Percentiles rank a stretch among this genome's conserved stretches.
Evolutionary conservation across 2,113 vertebrate species (phyloP).

Genomic region (Erythrolamprus reginae): DNA sequence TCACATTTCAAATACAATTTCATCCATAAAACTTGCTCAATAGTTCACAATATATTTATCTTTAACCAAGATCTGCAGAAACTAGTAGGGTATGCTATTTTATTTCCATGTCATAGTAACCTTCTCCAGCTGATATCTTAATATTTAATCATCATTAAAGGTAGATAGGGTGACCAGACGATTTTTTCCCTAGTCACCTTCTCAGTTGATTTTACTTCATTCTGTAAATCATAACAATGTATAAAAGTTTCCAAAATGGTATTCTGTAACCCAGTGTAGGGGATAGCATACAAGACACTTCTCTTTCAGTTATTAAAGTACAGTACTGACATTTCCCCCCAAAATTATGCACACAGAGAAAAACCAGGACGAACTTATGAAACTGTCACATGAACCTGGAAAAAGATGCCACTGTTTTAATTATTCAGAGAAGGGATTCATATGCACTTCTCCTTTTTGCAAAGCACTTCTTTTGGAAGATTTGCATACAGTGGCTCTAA

Average conservation of each 20-base stretch:
- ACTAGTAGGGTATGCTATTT: neutral
- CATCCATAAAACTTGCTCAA: neutral
- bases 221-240: neutral
- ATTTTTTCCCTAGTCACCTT: neutral
- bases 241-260: neutral
- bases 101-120: neutral
- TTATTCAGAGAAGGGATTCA: neutral
- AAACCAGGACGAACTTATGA: neutral
- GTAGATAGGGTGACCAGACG: neutral
- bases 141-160: neutral
- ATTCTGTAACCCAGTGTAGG: neutral
- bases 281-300: neutral
- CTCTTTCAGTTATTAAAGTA: neutral
- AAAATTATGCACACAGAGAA: neutral
- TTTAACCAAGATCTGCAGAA: neutral
- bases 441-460: neutral
- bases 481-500: neutral
- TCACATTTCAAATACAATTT: neutral
- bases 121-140: neutral
- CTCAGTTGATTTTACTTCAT: neutral
- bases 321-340: neutral
- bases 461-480: neutral
- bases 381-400: neutral
- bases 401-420: neutral
- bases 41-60: neutral